Evolutionary conservation across 2,888 invertebrate species (phyloP).

Genomic region (Hirtodrosophila alboralis): DNA sequence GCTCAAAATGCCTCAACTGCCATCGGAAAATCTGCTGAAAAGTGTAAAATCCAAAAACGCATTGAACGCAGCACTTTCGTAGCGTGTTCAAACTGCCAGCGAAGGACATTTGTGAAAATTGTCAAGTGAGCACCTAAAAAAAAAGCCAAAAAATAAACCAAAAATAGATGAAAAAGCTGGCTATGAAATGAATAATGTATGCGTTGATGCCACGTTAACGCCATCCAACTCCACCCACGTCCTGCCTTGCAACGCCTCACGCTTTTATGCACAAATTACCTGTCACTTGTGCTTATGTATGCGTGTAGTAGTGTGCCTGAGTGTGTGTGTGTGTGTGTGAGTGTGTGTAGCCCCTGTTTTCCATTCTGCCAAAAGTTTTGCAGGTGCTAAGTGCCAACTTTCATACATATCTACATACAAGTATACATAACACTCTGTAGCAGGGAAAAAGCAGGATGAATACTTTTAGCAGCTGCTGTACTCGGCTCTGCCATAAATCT

Average conservation of each 20-base stretch:
- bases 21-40: constrained; percentile 48
- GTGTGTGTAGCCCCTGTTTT: no score
- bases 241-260: constrained; percentile 10
- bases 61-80: constrained; percentile 29
- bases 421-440: not conserved
- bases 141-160: constrained; percentile 13
- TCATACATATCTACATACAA: constrained; percentile 1
- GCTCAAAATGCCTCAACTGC: constrained; percentile 22
- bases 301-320: constrained; percentile 26
- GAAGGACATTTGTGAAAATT: constrained; percentile 47
- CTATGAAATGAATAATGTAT: constrained; percentile 69
- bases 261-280: constrained; percentile 74
- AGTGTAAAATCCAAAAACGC: constrained; percentile 31
- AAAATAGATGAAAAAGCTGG: constrained; percentile 49
- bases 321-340: constrained; percentile 12
- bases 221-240: not conserved
- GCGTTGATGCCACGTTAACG: constrained; percentile 34
- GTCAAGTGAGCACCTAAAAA: constrained; percentile 37
- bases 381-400: constrained; percentile 34
- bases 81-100: constrained; percentile 17
- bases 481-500: constrained; percentile 53
- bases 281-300: constrained; percentile 68
- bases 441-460: constrained; percentile 6
- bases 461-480: constrained; percentile 42
- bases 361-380: constrained; percentile 4